A percentile compares a stretch with the other conserved stretches of the same genome.
Conservation (phyloP, 2,888 invertebrate genomes). For the Tuberolachnus salignus region DNA sequence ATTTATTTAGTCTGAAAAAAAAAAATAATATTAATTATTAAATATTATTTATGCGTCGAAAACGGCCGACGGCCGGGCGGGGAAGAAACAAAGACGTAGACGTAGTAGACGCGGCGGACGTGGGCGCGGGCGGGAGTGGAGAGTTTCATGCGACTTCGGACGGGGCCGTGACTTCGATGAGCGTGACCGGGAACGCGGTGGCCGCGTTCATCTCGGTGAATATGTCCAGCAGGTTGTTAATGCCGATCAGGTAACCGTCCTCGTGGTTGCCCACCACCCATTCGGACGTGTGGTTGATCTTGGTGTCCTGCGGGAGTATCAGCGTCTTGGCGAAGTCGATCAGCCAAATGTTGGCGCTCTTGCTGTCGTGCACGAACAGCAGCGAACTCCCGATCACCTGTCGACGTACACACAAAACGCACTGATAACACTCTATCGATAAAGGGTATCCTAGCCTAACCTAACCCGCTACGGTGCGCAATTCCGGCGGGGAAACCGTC, state of each 20-base stretch:
- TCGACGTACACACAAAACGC: slow-evolving; percentile 59
- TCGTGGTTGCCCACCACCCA: slow-evolving; percentile 95
- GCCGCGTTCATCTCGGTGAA: slow-evolving; percentile 69
- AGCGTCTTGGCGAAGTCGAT: slow-evolving; percentile 98
- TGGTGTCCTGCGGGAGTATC: slow-evolving; percentile 75
- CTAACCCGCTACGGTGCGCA: too few relatives aligned
- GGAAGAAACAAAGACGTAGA: not conserved
- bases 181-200: slow-evolving; percentile 36
- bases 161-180: slow-evolving; percentile 57
- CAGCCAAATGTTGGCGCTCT: slow-evolving; percentile 90
- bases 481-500: too few relatives aligned
- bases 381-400: slow-evolving; percentile 91
- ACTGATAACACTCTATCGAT: too few relatives aligned
- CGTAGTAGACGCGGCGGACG: not conserved
- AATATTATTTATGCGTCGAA: too few relatives aligned
- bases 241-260: slow-evolving; percentile 91
- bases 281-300: slow-evolving; percentile 78
- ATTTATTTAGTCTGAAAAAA: not conserved
- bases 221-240: slow-evolving; percentile 86
- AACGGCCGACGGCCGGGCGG: too few relatives aligned
- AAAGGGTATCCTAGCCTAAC: too few relatives aligned
- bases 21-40: too few relatives aligned
- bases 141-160: slow-evolving; percentile 41
- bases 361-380: slow-evolving; percentile 90
- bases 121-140: not conserved